Conservation (phyloP, 2,797 vertebrate species). For the Tragelaphus eurycerus region DNA sequence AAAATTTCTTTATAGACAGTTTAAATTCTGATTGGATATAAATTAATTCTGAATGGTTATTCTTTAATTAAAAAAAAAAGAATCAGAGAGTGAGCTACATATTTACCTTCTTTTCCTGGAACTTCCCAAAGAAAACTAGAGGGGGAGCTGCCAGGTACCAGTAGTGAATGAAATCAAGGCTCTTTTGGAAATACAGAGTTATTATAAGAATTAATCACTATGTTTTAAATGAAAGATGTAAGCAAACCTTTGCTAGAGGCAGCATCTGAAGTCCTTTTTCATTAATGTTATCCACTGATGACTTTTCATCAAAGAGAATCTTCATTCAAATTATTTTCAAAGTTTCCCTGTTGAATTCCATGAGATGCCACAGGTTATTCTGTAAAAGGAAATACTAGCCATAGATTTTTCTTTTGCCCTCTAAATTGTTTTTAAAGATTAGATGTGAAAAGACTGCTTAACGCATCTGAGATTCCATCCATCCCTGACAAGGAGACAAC, state of each 20-base stretch:
- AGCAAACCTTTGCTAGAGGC: not conserved
- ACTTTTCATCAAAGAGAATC: not conserved
- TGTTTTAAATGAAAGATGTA: not conserved
- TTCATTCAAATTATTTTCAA: not conserved
- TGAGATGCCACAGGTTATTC: not conserved
- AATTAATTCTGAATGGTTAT: not conserved
- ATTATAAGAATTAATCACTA: not conserved
- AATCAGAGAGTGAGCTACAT: not conserved
- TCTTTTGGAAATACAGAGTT: not conserved
- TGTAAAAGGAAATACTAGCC: not conserved
- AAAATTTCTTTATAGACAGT: not conserved
- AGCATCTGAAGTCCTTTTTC: not conserved
- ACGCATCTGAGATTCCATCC: not conserved
- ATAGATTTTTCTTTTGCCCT: not conserved
- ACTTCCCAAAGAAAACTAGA: not conserved
- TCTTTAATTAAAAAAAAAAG: conserved; percentile 20
- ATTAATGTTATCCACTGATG: not conserved
- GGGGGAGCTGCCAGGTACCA: not conserved
- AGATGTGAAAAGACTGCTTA: not conserved
- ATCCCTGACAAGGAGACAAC: not conserved
- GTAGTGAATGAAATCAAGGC: not conserved
- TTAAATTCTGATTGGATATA: not conserved
- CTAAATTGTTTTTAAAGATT: conserved; percentile 16
- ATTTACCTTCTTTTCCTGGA: not conserved
- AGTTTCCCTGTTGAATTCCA: not conserved